Conservation (phyloP, 2,113 vertebrate genomes). For the Elephas maximus region DNA sequence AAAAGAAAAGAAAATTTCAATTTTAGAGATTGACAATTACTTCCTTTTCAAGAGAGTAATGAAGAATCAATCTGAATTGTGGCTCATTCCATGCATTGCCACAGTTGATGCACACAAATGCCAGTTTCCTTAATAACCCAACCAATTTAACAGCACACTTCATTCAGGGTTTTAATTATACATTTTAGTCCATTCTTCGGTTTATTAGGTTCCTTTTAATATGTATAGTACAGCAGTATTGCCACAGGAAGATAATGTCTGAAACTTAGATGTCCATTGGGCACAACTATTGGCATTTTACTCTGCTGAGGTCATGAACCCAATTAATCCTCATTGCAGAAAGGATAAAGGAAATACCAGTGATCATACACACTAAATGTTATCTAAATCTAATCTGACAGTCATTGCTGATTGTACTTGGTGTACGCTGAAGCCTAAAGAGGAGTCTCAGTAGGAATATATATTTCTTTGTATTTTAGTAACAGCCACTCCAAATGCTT, state of each 20-base stretch:
- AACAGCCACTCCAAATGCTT: conserved; percentile 6
- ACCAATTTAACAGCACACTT: conserved; percentile 56
- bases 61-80: conserved; percentile 18
- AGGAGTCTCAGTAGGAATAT: conserved; percentile 41
- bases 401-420: conserved; percentile 73
- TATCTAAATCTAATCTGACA: conserved; percentile 78
- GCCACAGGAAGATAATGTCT: conserved; percentile 69
- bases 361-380: conserved; percentile 71
- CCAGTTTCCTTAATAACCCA: conserved; percentile 57
- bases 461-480: conserved; percentile 51
- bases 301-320: conserved; percentile 76
- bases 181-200: conserved; percentile 72
- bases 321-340: conserved; percentile 83
- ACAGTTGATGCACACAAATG: conserved; percentile 49
- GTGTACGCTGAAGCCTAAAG: conserved; percentile 59
- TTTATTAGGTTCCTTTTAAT: conserved; percentile 71
- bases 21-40: conserved; percentile 4
- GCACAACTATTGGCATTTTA: conserved; percentile 69
- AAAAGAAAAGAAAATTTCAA: background rate
- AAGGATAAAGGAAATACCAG: conserved; percentile 64
- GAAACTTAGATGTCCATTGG: conserved; percentile 73
- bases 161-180: conserved; percentile 3
- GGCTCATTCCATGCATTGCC: background rate
- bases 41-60: conserved; percentile 69
- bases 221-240: conserved; percentile 25